These are phyloP conservation scores for Synanthedon myopaeformis DNA, from an alignment of 2,888 invertebrate species.

Conservation along the genomic window DNA sequence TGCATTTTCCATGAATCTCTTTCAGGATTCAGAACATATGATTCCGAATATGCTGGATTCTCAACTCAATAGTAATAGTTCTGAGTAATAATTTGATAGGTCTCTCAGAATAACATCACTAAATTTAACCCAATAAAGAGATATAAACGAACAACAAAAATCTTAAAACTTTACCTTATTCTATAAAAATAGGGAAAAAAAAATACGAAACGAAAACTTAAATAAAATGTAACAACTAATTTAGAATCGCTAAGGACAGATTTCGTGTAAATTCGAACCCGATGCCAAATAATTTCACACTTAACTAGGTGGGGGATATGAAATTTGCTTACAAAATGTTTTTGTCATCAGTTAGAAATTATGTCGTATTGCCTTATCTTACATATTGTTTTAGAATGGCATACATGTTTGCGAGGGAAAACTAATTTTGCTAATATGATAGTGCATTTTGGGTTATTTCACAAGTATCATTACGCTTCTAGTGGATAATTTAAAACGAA, in stretches of 20 bases:
- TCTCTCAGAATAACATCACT: too few relatives aligned
- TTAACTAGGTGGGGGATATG: neutral
- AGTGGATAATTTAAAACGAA: neutral
- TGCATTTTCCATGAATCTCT: too few relatives aligned
- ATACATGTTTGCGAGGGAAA: neutral
- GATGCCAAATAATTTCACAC: neutral
- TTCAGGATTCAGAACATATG: too few relatives aligned
- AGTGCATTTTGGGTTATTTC: neutral
- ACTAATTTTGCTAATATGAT: neutral
- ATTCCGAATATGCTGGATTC: too few relatives aligned
- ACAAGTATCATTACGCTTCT: neutral
- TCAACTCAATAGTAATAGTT: too few relatives aligned
- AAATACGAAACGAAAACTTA: neutral
- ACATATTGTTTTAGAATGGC: neutral
- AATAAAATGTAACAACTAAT: neutral
- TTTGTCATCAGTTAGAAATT: neutral
- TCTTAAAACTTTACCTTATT: too few relatives aligned
- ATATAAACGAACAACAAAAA: too few relatives aligned
- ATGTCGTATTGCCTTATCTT: neutral
- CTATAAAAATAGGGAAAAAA: too few relatives aligned
- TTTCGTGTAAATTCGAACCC: neutral
- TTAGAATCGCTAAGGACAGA: neutral
- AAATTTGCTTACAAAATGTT: neutral
- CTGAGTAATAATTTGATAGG: too few relatives aligned
- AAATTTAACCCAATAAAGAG: too few relatives aligned